Conservation (phyloP, 1,140 invertebrate genomes). For the Brachionus manjavacas region DNA sequence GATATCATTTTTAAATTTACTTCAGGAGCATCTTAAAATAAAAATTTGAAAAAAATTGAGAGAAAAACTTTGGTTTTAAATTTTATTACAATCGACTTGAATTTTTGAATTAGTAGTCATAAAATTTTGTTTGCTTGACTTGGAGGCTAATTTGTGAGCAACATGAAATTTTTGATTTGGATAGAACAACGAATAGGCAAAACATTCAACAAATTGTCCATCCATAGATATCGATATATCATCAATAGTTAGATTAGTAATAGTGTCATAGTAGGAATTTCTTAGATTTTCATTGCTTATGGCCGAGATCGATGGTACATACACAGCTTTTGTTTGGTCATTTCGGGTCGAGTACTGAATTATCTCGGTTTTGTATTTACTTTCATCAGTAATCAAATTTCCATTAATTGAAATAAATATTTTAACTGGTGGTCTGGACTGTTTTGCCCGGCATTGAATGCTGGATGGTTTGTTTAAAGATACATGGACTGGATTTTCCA, state of each 20-base stretch:
- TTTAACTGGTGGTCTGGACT: slow-evolving; percentile 40
- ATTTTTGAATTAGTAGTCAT: slow-evolving; percentile 29
- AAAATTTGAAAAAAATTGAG: neutral
- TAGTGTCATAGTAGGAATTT: slow-evolving; percentile 35
- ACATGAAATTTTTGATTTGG: neutral
- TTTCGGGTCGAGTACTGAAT: neutral
- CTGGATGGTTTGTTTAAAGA: slow-evolving; percentile 34
- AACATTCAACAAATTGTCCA: slow-evolving; percentile 30
- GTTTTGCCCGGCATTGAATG: slow-evolving; percentile 35
- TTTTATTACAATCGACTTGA: slow-evolving; percentile 32
- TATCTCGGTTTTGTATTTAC: slow-evolving; percentile 7
- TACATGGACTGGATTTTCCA: slow-evolving; percentile 37
- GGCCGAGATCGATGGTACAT: neutral
- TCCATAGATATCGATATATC: slow-evolving; percentile 21
- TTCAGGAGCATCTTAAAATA: slow-evolving; percentile 18
- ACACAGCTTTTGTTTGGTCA: neutral
- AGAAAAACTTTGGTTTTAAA: neutral
- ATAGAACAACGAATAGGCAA: slow-evolving; percentile 40
- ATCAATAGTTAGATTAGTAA: slow-evolving; percentile 36
- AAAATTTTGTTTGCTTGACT: slow-evolving; percentile 6
- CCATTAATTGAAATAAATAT: slow-evolving; percentile 32
- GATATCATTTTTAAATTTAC: slow-evolving; percentile 26
- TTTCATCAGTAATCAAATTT: slow-evolving; percentile 9
- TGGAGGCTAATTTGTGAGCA: neutral
- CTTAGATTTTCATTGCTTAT: slow-evolving; percentile 7